Percentiles rank a stretch among this genome's conserved stretches.
These are phyloP conservation scores for Lamellibrachia luymesi DNA, from an alignment of 1,140 invertebrate species.

Conservation along the genomic window DNA sequence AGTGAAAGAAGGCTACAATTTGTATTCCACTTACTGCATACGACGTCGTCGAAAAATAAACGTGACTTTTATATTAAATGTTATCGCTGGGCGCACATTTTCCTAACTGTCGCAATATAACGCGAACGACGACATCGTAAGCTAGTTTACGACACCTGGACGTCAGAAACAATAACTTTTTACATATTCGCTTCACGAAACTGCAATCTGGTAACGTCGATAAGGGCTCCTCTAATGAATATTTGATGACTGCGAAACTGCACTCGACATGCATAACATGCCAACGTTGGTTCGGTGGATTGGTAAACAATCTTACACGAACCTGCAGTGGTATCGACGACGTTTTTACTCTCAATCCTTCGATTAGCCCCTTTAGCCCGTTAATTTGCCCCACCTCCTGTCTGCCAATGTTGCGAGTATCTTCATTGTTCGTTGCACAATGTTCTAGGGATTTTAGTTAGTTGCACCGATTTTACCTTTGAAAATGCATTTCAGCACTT, in stretches of 20 bases:
- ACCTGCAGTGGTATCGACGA: not conserved
- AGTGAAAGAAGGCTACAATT: not conserved
- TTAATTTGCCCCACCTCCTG: not conserved
- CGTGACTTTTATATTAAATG: not conserved
- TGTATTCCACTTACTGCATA: not conserved
- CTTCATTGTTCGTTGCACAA: not conserved
- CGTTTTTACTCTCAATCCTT: not conserved
- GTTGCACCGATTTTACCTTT: not conserved
- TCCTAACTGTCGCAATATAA: not conserved
- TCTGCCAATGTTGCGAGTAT: not conserved
- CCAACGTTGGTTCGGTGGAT: not conserved
- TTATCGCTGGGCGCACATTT: not conserved
- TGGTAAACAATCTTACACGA: not conserved
- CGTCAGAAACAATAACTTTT: not conserved
- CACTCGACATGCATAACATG: not conserved
- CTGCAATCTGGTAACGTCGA: not conserved
- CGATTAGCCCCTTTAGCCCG: not conserved
- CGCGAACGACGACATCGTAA: too few species aligned
- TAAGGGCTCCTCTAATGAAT: not conserved
- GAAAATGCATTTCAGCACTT: not conserved
- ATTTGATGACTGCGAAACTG: too few species aligned
- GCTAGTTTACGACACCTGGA: not conserved
- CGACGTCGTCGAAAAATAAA: not conserved
- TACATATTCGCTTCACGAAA: not conserved
- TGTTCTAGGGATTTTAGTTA: not conserved